Conservation (phyloP, 2,113 vertebrate species). For the Phainopepla nitens region DNA sequence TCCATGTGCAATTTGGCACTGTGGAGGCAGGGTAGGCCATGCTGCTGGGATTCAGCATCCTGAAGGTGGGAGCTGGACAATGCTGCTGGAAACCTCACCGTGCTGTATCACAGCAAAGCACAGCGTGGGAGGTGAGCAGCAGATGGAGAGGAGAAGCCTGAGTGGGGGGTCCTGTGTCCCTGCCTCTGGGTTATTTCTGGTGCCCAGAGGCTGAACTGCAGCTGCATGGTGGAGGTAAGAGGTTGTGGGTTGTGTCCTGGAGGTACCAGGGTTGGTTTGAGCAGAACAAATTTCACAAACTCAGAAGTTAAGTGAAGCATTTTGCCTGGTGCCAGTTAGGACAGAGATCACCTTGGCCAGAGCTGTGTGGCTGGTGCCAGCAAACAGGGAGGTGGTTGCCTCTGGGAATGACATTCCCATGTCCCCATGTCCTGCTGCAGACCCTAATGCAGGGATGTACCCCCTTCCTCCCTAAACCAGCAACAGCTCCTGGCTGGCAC, state of each 20-base stretch:
- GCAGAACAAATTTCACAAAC: neutral
- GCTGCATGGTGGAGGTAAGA: neutral
- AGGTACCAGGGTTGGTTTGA: neutral
- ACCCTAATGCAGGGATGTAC: neutral
- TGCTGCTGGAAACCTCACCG: neutral
- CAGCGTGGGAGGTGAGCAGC: neutral
- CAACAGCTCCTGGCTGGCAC: neutral
- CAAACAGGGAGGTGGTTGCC: neutral
- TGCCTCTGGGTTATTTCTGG: neutral
- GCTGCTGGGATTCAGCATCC: neutral
- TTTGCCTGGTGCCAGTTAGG: neutral
- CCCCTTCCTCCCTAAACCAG: neutral
- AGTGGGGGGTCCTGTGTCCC: neutral
- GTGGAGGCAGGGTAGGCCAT: neutral
- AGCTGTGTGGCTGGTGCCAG: neutral
- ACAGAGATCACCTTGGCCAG: neutral
- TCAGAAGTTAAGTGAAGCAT: neutral
- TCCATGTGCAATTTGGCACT: accelerated
- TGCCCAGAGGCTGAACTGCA: neutral
- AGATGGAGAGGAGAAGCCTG: neutral
- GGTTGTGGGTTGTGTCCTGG: neutral
- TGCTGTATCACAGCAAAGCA: accelerated
- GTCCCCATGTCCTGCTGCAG: neutral
- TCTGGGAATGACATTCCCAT: neutral
- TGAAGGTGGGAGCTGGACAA: neutral